Evolutionary conservation across 2,797 vertebrate species (phyloP).

Genomic region (Graptemys geographica): DNA sequence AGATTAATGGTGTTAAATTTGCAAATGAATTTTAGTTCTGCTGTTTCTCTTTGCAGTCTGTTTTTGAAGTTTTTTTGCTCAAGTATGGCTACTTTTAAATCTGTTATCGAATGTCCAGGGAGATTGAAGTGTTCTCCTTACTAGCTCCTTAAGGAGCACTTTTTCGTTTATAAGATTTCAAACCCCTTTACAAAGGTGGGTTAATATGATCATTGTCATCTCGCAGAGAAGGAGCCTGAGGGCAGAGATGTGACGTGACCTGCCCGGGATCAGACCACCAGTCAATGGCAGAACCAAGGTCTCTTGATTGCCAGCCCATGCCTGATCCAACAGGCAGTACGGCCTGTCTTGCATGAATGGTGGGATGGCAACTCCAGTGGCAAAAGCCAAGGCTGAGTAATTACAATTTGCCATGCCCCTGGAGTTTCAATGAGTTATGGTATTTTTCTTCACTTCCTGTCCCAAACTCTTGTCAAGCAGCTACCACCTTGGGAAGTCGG

Average conservation of each 20-base stretch:
- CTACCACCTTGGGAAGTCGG: background rate
- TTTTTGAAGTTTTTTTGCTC: too few relatives aligned
- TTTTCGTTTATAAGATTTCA: conserved; percentile 29
- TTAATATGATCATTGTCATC: conserved; percentile 8
- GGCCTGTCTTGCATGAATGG: background rate
- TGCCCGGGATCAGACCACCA: conserved; percentile 29
- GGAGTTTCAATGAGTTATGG: background rate
- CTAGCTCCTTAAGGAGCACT: background rate
- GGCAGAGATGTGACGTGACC: background rate
- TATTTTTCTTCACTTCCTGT: background rate
- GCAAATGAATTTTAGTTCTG: too few relatives aligned
- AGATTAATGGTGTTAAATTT: too few relatives aligned
- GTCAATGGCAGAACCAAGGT: conserved; percentile 18
- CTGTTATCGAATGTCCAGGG: too few relatives aligned
- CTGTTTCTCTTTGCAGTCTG: too few relatives aligned
- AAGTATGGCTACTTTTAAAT: too few relatives aligned
- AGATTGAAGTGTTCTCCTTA: too few relatives aligned
- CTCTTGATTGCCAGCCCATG: conserved; percentile 7
- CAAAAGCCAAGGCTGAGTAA: background rate
- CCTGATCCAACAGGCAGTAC: background rate
- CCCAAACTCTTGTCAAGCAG: background rate
- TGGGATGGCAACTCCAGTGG: background rate
- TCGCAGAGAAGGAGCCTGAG: background rate
- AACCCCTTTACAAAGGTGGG: background rate
- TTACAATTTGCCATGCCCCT: background rate